These are phyloP conservation scores for Mycetomoellerius zeteki DNA, from an alignment of 1,140 invertebrate genomes.

Conservation along the genomic window DNA sequence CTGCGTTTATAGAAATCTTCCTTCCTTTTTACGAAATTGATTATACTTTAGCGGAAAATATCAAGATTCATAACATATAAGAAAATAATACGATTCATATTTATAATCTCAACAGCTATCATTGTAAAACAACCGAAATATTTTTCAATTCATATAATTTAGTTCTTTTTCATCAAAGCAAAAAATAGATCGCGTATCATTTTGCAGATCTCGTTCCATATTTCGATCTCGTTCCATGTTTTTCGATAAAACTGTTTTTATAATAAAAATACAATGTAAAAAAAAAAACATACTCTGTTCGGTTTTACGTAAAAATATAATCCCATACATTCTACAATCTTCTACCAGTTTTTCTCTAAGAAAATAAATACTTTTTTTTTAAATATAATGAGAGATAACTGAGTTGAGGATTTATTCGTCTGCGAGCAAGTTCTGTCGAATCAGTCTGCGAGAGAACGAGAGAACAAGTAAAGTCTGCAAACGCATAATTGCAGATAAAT, in stretches of 20 bases:
- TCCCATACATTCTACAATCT: not conserved
- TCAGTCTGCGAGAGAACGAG: not conserved
- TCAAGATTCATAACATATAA: not conserved
- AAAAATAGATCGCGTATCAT: not conserved
- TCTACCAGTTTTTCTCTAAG: not conserved
- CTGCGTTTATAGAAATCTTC: not conserved
- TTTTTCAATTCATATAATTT: not conserved
- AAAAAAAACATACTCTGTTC: not conserved
- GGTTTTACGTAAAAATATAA: not conserved
- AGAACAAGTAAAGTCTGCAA: constrained; percentile 6
- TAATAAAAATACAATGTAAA: not conserved
- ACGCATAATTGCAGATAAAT: constrained; percentile 56
- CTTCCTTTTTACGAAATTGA: not conserved
- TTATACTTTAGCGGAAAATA: not conserved
- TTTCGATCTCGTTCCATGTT: not conserved
- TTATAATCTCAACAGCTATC: not conserved
- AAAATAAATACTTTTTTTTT: not conserved
- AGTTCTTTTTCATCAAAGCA: not conserved
- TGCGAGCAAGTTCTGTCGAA: not conserved
- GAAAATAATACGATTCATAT: not conserved
- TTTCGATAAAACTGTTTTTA: not conserved
- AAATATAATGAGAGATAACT: not conserved
- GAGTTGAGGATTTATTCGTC: not conserved
- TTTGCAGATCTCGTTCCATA: not conserved
- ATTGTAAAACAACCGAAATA: not conserved